phyloP scores from a whole-genome alignment of 1,140 invertebrate species.

The Drosophila nigromelanica region DNA sequence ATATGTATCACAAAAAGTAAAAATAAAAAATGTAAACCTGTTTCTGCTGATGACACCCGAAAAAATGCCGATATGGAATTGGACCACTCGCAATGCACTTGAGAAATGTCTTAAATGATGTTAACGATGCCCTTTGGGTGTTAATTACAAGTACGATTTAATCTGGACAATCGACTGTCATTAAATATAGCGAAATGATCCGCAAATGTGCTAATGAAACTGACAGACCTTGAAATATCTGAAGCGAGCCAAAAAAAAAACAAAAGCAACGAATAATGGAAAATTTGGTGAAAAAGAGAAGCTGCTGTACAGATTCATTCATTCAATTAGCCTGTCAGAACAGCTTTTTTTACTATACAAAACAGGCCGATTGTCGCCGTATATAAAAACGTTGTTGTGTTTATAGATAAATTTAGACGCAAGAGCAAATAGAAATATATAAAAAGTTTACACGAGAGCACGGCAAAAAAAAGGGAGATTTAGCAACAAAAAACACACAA shows the following conservation, averaged over 20 bases:
- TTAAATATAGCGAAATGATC: constrained; percentile 72
- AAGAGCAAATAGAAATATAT: constrained; percentile 32
- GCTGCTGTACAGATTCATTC: constrained; percentile 43
- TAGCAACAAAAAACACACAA: constrained; percentile 20
- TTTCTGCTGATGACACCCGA: constrained; percentile 39
- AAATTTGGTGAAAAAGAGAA: constrained; percentile 42
- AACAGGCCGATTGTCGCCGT: constrained; percentile 47
- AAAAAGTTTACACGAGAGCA: constrained; percentile 33
- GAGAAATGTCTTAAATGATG: constrained; percentile 71
- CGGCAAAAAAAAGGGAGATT: constrained; percentile 14
- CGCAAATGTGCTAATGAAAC: constrained; percentile 71
- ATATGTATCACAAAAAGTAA: constrained; percentile 2
- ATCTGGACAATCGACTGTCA: constrained; percentile 77
- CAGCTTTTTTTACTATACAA: constrained; percentile 50
- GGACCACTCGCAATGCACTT: constrained; percentile 56
- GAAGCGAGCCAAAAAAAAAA: constrained; percentile 3
- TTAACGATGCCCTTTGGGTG: constrained; percentile 81
- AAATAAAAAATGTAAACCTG: constrained; percentile 38
- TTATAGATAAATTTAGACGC: constrained; percentile 75
- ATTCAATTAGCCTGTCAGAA: constrained; percentile 66
- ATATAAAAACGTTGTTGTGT: constrained; percentile 39
- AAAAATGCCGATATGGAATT: constrained; percentile 32
- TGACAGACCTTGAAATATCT: constrained; percentile 57
- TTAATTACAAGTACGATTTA: constrained; percentile 76
- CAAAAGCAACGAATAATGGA: constrained; percentile 25